Percentiles rank a stretch among this genome's conserved stretches.
phyloP scores from a whole-genome alignment of 2,888 invertebrate species.

The Eupithecia subfuscata region DNA sequence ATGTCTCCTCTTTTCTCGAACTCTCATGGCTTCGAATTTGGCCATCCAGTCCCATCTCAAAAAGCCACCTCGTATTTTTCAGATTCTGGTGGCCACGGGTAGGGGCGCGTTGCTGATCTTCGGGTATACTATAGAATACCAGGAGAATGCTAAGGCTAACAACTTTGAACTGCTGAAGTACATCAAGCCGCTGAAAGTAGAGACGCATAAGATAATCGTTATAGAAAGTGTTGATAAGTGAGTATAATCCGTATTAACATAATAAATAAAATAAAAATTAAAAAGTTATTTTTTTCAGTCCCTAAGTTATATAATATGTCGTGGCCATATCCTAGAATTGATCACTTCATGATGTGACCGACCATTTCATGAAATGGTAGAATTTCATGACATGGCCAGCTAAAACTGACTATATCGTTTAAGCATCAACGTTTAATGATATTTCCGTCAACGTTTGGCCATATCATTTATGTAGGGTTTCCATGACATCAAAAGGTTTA shows the following conservation, averaged over 20 bases:
- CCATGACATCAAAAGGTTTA: no score
- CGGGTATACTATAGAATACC: conserved; percentile 76
- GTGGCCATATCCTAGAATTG: no score
- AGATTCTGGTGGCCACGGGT: conserved; percentile 73
- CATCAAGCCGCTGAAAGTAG: conserved; percentile 78
- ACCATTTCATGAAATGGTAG: no score
- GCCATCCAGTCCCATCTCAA: not conserved
- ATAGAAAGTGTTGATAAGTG: conserved; percentile 82
- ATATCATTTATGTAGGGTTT: no score
- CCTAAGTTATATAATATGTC: no score
- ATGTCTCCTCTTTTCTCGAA: not conserved
- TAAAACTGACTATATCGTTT: no score
- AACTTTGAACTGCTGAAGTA: conserved; percentile 70
- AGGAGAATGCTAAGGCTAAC: conserved; percentile 52
- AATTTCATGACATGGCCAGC: no score
- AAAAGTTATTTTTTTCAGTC: no score
- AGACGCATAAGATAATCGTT: conserved; percentile 71
- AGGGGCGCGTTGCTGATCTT: conserved; percentile 80
- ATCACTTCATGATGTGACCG: no score
- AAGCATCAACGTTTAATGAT: no score
- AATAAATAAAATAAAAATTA: no score
- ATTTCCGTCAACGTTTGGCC: no score
- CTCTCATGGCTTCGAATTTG: not conserved
- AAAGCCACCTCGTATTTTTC: not conserved
- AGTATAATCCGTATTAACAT: conserved; percentile 41